Base-by-base conservation (phyloP, 2,888 invertebrate species). In the Rugalucina vietnamica region DNA sequence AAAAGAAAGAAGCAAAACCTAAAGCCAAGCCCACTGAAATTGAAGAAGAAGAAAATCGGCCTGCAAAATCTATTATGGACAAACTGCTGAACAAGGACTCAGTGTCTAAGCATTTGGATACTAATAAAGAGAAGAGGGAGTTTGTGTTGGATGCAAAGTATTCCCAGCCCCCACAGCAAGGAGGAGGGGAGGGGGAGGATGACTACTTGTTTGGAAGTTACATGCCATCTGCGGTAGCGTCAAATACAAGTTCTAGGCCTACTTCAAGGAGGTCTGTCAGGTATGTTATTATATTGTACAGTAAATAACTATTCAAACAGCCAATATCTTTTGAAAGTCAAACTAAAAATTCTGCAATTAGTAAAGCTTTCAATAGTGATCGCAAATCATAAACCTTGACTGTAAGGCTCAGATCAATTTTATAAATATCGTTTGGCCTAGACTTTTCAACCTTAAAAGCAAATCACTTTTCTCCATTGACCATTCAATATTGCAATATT, bases 181-280 rank as follows among this genome's bases (percentile, higher is more conserved):
- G 81, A 24, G 84, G 76, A 24, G 84, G 84, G 72, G 84, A 88
- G 65, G 89, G 90, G 4, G 94, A 94, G 74, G 94, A 94, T 54
- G 94, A 94, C 73, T 93, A 93, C 81, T 78, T 89, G 37, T 94
- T 94, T 92, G 95, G 94, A 50, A 91, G 92, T 78, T 94, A 95
- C 88, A 92, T 93, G 89, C 94, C 93, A 85, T 96, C 49, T 97
- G 98, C 95, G 95, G 87, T 81, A 3, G 37, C 98, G 97, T 18
- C 97, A 97, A 97, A 97, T 97, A 91, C 98, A 97, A n/a, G 98
- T 97, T 49, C 98, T 97, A 92, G 98, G 97, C 98, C 98, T 97
- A 32, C 96, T 97, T 95, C 98, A 97, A 95, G 97, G 97, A 91
- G 97, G 97, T 91, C 96, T 98, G 91, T 96, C 97, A 95, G 97